Evolutionary conservation across 2,888 invertebrate genomes (phyloP), one percentile per base, ranked within the genome.

Genomic region (Patella depressa): DNA sequence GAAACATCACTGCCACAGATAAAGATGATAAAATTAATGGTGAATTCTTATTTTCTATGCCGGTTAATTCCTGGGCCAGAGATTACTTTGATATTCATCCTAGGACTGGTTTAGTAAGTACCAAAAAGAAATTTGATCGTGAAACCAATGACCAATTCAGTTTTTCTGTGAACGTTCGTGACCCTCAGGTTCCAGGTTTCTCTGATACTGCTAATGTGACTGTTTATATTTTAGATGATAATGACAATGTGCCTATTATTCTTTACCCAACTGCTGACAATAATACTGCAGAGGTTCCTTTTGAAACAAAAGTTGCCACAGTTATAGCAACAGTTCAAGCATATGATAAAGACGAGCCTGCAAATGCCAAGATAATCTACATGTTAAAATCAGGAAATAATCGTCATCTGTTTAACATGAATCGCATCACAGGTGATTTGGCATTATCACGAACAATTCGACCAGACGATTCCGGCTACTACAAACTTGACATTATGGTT

Each of bases 221-320:
- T 91, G 97, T 99, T 84, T 95, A 96, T 0, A 95, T 99, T 0
- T 95, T 96, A 0, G 99, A 99, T 90, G 97, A 98, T 0, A 99
- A 99, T 89, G 99, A 99, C 90, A 98, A 99, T 91, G 94, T 96
- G 9, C 98, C 98, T 0, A 80, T 84, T 9, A 86, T 90, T 59
- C 79, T 83, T 4, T 87, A 87, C 78, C 90, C 90, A 2, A 83
- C 84, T 65, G 81, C 83, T 71, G 73, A 78, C 72, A 88, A 89
- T 80, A 85, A 87, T 71, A 87, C 88, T 2, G 84, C 87, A 73
- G 78, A 83, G 24, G 73, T 89, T 3, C 84, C 88, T n/a, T 83
- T 85, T 79, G 82, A 86, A 53, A 81, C 87, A 53, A 84, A 85
- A 24, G 83, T 86, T 14, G 89, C 89, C 14, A 82, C 83, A 34